Base-by-base conservation (phyloP, 1,140 invertebrate species). In the Orchesella cincta region DNA sequence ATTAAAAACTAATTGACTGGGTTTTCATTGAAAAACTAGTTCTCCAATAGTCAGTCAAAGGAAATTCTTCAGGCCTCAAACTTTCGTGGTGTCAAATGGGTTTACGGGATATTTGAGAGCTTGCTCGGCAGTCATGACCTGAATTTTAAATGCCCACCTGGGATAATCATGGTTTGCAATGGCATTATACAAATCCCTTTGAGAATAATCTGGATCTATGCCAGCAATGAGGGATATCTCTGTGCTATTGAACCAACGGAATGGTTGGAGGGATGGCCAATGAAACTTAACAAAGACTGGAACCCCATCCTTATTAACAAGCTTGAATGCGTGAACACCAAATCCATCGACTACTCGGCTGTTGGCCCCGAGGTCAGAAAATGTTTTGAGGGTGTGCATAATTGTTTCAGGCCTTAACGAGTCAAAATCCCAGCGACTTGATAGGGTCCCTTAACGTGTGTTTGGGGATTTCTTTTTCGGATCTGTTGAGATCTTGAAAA, bases 271-370 rank as follows among this genome's bases (percentile, higher is more conserved):
- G n/a, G 71, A 36, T 1, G 46, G 3, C 14, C 14, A 39, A 23
- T 73, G 71, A 23, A 46, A 73, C 28, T 73, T 73, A 31, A 39
- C 39, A 28, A 23, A 73, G 46, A 73, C 71, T 8, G 71, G 2
- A 23, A 5, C 26, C 18, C 39, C 39, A 1, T 20, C 23, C 16
- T n/a, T 23, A 28, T 73, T 73, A 14, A 73, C 71, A 20, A 36
- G 86, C 81, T 91, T 90, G 83, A 88, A 93, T 1, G 91, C 92
- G 83, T 93, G 90, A n/a, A 89, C 89, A 23, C 90, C 90, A 90
- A 90, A 20, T 89, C 74, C 89, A 80, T 91, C 88, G 90, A 92
- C 91, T 79, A 82, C 83, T 18, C 88, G 84, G 82, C 88, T 86
- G 0, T 89, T 89, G 3, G 86, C 88, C 12, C 89, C 89, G 36